Percentiles rank a stretch among this genome's conserved stretches.
Conservation (phyloP, 2,888 invertebrate genomes). For the Cheilosia scutellata region DNA sequence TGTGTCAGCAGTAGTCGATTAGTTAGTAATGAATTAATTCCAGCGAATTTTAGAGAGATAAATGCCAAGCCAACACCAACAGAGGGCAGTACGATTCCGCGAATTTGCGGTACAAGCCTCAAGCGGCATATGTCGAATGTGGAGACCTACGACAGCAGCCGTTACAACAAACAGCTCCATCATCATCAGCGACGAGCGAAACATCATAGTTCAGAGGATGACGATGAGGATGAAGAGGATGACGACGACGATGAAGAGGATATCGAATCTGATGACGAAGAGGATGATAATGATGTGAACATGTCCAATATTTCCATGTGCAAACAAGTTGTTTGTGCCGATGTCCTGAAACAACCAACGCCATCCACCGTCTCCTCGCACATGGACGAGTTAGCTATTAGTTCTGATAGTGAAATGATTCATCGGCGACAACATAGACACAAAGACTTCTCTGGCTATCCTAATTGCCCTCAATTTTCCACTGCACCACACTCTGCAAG, state of each 20-base stretch:
- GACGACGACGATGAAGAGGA: slow-evolving; percentile 77
- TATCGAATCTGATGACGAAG: slow-evolving; percentile 37
- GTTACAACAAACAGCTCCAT: slow-evolving; percentile 63
- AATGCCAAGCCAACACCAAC: slow-evolving; percentile 79
- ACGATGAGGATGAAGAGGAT: slow-evolving; percentile 79
- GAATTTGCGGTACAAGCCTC: slow-evolving; percentile 78
- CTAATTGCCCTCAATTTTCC: slow-evolving; percentile 57
- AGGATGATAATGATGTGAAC: slow-evolving; percentile 35
- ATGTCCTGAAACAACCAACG: slow-evolving; percentile 37
- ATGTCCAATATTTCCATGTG: slow-evolving; percentile 18
- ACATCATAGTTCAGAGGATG: slow-evolving; percentile 47
- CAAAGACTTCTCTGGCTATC: slow-evolving; percentile 41
- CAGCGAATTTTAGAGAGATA: slow-evolving; percentile 37
- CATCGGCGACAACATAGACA: slow-evolving; percentile 46
- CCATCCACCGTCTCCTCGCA: slow-evolving; percentile 3
- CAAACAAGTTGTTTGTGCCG: slow-evolving; percentile 55
- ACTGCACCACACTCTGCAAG: slow-evolving; percentile 19
- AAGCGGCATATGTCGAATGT: slow-evolving; percentile 78
- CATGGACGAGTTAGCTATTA: slow-evolving; percentile 62
- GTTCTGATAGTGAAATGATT: slow-evolving; percentile 72
- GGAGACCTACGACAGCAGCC: slow-evolving; percentile 76
- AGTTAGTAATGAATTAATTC: slow-evolving; percentile 66
- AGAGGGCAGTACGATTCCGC: slow-evolving; percentile 76
- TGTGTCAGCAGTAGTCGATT: slow-evolving; percentile 48
- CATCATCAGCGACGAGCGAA: slow-evolving; percentile 54